Evolutionary conservation across 2,888 invertebrate genomes (phyloP).

Genomic region (Eupeodes latifasciatus): DNA sequence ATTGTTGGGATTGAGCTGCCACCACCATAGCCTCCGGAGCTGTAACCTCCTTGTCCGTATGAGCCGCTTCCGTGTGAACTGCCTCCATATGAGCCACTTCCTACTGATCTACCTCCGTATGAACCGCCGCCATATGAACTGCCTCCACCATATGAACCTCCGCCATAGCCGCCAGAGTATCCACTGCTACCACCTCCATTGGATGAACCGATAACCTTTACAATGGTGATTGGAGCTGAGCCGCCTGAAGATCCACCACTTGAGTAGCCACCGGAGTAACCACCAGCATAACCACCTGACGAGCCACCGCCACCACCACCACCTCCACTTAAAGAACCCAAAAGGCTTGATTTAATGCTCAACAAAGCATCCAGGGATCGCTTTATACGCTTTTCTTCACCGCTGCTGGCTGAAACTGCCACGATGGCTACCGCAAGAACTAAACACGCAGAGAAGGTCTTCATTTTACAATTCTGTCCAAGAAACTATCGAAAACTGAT

Average conservation of each 20-base stretch:
- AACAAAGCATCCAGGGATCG: conserved; percentile 47
- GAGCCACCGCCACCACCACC: conserved; percentile 25
- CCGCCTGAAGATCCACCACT: conserved; percentile 11
- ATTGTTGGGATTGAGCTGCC: conserved; percentile 39
- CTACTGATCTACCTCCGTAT: conserved; percentile 30
- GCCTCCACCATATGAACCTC: conserved; percentile 57
- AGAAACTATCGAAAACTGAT: conserved; percentile 80
- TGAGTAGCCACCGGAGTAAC: not conserved
- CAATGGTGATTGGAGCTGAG: conserved; percentile 50
- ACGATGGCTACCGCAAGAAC: conserved; percentile 38
- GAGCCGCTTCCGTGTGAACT: conserved; percentile 54
- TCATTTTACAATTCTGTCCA: conserved; percentile 62
- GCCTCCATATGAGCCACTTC: conserved; percentile 64
- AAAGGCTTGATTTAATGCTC: conserved; percentile 20
- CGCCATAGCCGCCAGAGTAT: conserved; percentile 74
- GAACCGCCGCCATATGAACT: conserved; percentile 55
- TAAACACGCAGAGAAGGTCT: conserved; percentile 46
- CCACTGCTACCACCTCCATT: conserved; percentile 37
- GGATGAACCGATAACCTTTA: conserved; percentile 53
- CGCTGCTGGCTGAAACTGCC: conserved; percentile 38
- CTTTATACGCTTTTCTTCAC: conserved; percentile 52
- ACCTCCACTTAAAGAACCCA: conserved; percentile 20
- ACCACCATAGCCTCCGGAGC: conserved; percentile 54
- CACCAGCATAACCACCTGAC: conserved; percentile 12
- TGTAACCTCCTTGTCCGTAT: conserved; percentile 64